These are phyloP conservation scores for Xylocopa sonorina DNA, from an alignment of 1,140 invertebrate species.

Conservation along the genomic window DNA sequence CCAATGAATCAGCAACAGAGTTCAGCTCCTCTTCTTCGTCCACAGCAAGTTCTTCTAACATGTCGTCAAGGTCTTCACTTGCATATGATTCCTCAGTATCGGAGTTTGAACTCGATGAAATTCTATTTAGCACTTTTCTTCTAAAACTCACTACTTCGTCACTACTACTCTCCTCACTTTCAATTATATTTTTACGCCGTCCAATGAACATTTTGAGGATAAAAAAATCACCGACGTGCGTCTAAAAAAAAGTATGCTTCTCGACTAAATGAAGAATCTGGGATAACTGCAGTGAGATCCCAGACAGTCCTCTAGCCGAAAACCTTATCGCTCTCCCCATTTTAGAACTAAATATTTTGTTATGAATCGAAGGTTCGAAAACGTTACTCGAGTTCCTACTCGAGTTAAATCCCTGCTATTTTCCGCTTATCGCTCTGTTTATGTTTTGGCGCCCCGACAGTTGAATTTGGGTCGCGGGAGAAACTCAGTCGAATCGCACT, in stretches of 20 bases:
- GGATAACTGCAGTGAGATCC: not conserved
- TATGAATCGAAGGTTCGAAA: too few relatives aligned
- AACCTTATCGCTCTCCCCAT: too few relatives aligned
- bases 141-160: too few relatives aligned
- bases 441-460: too few relatives aligned
- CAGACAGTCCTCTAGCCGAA: not conserved
- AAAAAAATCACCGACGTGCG: slow-evolving; percentile 18
- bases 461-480: too few relatives aligned
- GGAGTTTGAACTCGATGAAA: slow-evolving; percentile 32
- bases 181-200: not conserved
- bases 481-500: too few relatives aligned
- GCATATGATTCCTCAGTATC: slow-evolving; percentile 25
- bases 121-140: slow-evolving; percentile 32
- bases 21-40: slow-evolving; percentile 31
- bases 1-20: slow-evolving; percentile 17
- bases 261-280: slow-evolving; percentile 3
- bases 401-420: too few relatives aligned
- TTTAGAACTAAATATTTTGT: too few relatives aligned
- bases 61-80: slow-evolving; percentile 34
- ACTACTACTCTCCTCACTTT: too few relatives aligned
- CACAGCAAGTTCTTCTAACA: slow-evolving; percentile 37
- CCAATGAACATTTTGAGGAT: slow-evolving; percentile 3
- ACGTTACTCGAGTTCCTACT: too few relatives aligned
- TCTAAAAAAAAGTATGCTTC: slow-evolving; percentile 10
- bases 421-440: too few relatives aligned